Percentiles rank a stretch among this genome's conserved stretches.
Evolutionary conservation across 2,113 vertebrate species (phyloP).

Genomic region (Oophaga pumilio): DNA sequence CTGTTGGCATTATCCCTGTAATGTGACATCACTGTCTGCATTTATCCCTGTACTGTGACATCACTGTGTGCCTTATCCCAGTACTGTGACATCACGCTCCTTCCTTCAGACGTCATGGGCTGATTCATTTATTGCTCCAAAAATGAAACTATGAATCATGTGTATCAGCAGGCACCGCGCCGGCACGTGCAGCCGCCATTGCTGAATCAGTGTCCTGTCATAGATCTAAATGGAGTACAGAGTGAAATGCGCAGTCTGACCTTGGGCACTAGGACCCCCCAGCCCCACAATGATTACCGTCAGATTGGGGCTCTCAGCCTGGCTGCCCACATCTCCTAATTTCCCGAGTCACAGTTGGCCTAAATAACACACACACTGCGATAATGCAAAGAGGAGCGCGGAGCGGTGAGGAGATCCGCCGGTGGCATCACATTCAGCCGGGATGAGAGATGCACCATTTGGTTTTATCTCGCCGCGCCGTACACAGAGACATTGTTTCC

Average conservation of each 20-base stretch:
- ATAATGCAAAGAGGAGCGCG: conserved; percentile 52
- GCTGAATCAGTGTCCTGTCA: not conserved
- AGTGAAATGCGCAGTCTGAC: conserved; percentile 12
- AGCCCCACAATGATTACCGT: not conserved
- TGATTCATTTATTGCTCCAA: not conserved
- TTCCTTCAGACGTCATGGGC: too few relatives aligned
- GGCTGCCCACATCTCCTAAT: conserved; percentile 36
- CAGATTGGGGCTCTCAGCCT: conserved; percentile 37
- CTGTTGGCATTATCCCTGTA: too few relatives aligned
- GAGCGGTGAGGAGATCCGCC: conserved; percentile 54
- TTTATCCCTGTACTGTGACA: too few relatives aligned
- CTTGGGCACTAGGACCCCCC: conserved; percentile 12
- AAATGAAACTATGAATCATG: not conserved
- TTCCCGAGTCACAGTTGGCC: conserved; percentile 31
- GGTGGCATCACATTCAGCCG: conserved; percentile 15
- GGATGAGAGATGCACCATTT: conserved; percentile 56
- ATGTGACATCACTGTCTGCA: too few relatives aligned
- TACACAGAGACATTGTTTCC: conserved; percentile 26
- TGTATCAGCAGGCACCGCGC: not conserved
- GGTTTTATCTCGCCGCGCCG: not conserved
- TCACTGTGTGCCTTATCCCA: too few relatives aligned
- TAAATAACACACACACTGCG: conserved; percentile 55
- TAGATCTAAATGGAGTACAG: not conserved
- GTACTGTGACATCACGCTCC: too few relatives aligned
- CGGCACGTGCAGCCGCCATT: not conserved